Percentiles rank a stretch among this genome's conserved stretches.
These are phyloP conservation scores for Physeter macrocephalus DNA, from an alignment of 2,113 vertebrate genomes.

Conservation along the genomic window DNA sequence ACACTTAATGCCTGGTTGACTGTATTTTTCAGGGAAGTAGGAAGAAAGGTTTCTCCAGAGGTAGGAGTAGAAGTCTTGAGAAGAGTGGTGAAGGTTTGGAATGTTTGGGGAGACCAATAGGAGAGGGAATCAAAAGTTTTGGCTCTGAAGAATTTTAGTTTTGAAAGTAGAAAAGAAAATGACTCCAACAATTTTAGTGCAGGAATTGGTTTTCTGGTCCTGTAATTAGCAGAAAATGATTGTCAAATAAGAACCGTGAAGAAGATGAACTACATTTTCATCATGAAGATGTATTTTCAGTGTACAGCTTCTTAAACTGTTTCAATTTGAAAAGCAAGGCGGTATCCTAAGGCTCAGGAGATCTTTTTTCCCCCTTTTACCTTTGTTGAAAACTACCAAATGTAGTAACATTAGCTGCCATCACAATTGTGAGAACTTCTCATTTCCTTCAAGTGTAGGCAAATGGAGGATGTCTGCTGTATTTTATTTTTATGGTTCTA, in stretches of 20 bases:
- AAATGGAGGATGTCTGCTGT: conserved; percentile 69
- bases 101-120: not conserved
- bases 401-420: conserved; percentile 38
- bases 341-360: not conserved
- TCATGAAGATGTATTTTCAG: conserved; percentile 16
- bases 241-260: not conserved
- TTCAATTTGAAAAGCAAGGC: conserved; percentile 29
- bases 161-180: conserved; percentile 36
- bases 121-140: not conserved
- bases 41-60: not conserved
- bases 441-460: conserved; percentile 73
- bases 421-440: conserved; percentile 68
- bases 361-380: not conserved
- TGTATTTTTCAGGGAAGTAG: not conserved
- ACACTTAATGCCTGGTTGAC: not conserved
- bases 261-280: conserved; percentile 42
- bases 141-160: not conserved
- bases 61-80: not conserved
- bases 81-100: not conserved
- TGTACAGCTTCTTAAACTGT: conserved; percentile 34
- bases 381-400: conserved; percentile 55
- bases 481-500: conserved; percentile 74
- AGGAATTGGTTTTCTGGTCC: conserved; percentile 12
- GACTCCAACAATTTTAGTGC: not conserved
- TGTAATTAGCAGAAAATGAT: conserved; percentile 39